These are phyloP conservation scores for Epinotia nisella DNA, from an alignment of 2,888 invertebrate species.

Conservation along the genomic window DNA sequence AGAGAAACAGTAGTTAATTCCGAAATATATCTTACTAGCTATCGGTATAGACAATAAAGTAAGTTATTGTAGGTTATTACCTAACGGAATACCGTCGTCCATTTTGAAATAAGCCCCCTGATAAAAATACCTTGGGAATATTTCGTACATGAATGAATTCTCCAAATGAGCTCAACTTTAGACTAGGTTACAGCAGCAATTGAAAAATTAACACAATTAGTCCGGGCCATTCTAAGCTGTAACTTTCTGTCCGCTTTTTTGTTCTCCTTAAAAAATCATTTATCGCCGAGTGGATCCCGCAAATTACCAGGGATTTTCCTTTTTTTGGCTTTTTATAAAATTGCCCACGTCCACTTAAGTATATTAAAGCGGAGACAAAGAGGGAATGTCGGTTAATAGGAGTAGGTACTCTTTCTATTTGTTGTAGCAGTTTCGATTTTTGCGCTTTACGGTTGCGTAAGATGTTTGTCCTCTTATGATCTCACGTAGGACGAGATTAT, in stretches of 20 bases:
- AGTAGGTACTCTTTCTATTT: conserved; percentile 52
- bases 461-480: background rate
- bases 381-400: conserved; percentile 66
- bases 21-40: too few relatives aligned
- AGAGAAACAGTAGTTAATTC: too few relatives aligned
- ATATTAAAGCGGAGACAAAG: conserved; percentile 78
- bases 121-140: background rate
- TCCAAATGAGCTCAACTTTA: background rate
- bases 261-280: conserved; percentile 74
- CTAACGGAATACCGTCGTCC: background rate
- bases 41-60: too few relatives aligned
- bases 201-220: conserved; percentile 35
- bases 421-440: conserved; percentile 48
- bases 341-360: conserved; percentile 79
- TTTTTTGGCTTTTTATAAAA: conserved; percentile 76
- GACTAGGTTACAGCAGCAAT: conserved; percentile 30
- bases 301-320: conserved; percentile 73
- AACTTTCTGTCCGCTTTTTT: conserved; percentile 60
- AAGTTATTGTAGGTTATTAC: too few relatives aligned
- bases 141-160: background rate
- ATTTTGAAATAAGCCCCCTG: background rate
- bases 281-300: conserved; percentile 73
- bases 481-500: background rate
- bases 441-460: conserved; percentile 47
- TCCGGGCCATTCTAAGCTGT: conserved; percentile 39